Base-by-base conservation (phyloP, 2,888 invertebrate genomes). In the Oeneis ivallda region DNA sequence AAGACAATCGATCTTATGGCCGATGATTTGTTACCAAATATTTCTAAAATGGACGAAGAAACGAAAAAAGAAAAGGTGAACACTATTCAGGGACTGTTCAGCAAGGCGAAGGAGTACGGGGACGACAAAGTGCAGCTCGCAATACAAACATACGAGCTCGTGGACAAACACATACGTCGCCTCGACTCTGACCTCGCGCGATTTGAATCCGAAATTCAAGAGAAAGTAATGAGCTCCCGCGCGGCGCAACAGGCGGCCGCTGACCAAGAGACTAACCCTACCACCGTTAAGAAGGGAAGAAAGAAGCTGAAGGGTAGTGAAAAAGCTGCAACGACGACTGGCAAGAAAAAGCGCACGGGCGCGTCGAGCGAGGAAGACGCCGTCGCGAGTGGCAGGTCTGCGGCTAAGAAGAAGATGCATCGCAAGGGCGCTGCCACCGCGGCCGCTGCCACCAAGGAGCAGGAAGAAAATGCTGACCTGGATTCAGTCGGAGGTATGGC, bases 61-160 rank as follows among this genome's bases (percentile, higher is more conserved):
- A 96, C 96, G 71, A 95, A 96, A 72, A 96, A 96, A 76, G 97
- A 97, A 76, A 95, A 96, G 75, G 93, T 98, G 65, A 94, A 95
- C 69, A 95, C 95, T 70, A 98, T 98, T 76, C 96, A 97, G 84
- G 96, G 95, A 68, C 90, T 97, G 65, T 99, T 98, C 80, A 96
- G 96, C 75, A 98, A 98, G 87, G 98, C 98, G 13, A 97, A 97
- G 73, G 98, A 98, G 82, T 98, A 97, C 82, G 98, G 98, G 2
- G 99, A 99, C 82, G 98, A 99, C 79, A 99, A 99, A 92, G 98
- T 99, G 41, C 98, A 98, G 82, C 92, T 99, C 68, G 98, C 99
- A 1, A 98, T 98, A 87, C 98, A 99, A 91, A 99, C 99, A 0
- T 99, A 99, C 81, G 99, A 99, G 92, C 92, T 99, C 86, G 98